phyloP scores from a whole-genome alignment of 2,113 vertebrate species.

The Cinclus mexicanus region DNA sequence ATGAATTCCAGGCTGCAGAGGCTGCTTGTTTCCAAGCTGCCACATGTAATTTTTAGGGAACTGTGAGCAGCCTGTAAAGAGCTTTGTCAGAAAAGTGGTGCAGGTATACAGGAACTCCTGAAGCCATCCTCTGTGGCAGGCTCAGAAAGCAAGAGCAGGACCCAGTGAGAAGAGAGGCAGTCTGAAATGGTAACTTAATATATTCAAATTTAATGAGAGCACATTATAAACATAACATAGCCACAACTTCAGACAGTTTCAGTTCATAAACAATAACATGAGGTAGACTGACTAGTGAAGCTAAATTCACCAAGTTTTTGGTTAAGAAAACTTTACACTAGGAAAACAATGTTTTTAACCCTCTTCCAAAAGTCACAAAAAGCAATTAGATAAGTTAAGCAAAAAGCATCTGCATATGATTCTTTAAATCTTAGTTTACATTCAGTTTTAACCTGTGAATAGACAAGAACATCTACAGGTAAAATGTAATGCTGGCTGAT shows the following conservation, averaged over 20 bases:
- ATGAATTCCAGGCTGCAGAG: background rate
- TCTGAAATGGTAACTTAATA: conserved; percentile 70
- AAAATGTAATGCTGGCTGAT: conserved; percentile 30
- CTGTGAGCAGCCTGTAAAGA: background rate
- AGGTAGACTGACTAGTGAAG: conserved; percentile 93
- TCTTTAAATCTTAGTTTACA: conserved; percentile 77
- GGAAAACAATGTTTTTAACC: conserved; percentile 74
- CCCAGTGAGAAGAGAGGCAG: background rate
- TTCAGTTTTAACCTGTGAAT: conserved; percentile 77
- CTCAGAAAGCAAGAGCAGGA: background rate
- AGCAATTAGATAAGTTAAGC: conserved; percentile 89
- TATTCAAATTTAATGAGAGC: conserved; percentile 79
- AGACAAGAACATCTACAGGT: conserved; percentile 52
- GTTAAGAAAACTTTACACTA: conserved; percentile 79
- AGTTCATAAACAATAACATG: conserved; percentile 82
- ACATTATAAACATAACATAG: conserved; percentile 75
- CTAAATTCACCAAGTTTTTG: conserved; percentile 81
- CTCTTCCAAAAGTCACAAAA: conserved; percentile 84
- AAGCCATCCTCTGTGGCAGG: rapidly evolving
- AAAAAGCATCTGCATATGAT: conserved; percentile 64
- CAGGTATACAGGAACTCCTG: rapidly evolving
- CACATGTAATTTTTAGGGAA: rapidly evolving
- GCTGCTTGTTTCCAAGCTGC: background rate
- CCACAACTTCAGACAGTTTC: conserved; percentile 74
- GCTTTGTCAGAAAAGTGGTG: background rate